phyloP scores from a whole-genome alignment of 2,113 vertebrate genomes.

The Panthera leo region DNA sequence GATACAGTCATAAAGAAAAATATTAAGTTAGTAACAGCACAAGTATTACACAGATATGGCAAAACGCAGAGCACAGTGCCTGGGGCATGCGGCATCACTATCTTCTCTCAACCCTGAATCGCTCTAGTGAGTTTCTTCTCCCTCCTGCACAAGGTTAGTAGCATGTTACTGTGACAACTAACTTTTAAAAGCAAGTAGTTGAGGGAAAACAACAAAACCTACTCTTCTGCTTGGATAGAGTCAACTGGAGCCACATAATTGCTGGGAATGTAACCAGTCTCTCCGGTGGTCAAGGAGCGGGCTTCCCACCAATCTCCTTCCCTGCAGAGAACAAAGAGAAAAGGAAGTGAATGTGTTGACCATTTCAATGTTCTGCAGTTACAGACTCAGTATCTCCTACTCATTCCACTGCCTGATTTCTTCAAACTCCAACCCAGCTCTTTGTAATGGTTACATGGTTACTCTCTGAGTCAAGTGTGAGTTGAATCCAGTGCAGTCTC shows the following conservation, averaged over 20 bases:
- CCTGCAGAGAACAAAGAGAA: slow-evolving; percentile 84
- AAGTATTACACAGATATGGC: neutral
- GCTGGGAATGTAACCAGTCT: slow-evolving; percentile 98
- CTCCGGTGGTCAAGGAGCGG: slow-evolving; percentile 94
- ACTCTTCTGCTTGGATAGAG: slow-evolving; percentile 99
- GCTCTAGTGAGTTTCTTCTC: neutral
- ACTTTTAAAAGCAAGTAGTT: slow-evolving; percentile 39
- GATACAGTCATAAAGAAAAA: neutral
- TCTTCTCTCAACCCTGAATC: neutral
- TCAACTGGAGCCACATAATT: slow-evolving; percentile 99
- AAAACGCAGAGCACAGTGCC: neutral
- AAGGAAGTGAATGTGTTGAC: neutral
- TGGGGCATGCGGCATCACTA: neutral
- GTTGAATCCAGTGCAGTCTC: neutral
- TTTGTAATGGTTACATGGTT: neutral
- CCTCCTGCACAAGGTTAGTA: slow-evolving; percentile 10
- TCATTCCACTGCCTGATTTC: neutral
- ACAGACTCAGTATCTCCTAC: neutral
- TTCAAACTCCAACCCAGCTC: neutral
- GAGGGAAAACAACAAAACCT: slow-evolving; percentile 81
- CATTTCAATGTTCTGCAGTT: neutral
- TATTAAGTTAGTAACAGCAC: neutral
- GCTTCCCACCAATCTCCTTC: slow-evolving; percentile 99
- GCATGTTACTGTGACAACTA: slow-evolving; percentile 7
- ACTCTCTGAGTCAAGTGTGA: rapidly evolving